Conservation (phyloP, 2,797 vertebrate species). For the Ptychadena robeensis region DNA sequence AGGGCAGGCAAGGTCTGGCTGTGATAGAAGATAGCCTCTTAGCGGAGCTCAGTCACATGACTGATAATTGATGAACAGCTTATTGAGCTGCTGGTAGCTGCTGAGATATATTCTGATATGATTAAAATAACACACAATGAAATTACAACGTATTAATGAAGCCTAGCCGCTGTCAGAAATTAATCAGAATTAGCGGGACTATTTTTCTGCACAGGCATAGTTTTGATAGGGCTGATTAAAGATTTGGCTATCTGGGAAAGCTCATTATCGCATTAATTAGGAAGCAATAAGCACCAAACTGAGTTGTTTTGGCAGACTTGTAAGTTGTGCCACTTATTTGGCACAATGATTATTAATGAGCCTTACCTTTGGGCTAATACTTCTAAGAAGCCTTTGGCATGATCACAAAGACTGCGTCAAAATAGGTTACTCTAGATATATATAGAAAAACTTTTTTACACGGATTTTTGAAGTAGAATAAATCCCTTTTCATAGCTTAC, state of each 20-base stretch:
- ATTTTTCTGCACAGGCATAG: conserved; percentile 77
- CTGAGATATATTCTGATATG: conserved; percentile 81
- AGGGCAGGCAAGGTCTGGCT: conserved; percentile 76
- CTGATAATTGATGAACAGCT: conserved; percentile 79
- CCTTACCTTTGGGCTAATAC: conserved; percentile 59
- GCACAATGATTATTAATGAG: conserved; percentile 69
- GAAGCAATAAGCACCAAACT: conserved; percentile 79
- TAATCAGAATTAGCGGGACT: conserved; percentile 81
- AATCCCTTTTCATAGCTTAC: background rate
- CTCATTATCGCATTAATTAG: conserved; percentile 86
- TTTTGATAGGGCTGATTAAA: conserved; percentile 85
- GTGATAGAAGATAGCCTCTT: conserved; percentile 84
- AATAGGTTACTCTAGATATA: background rate
- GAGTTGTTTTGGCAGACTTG: conserved; percentile 78
- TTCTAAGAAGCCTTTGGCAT: conserved; percentile 4
- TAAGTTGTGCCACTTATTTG: conserved; percentile 71
- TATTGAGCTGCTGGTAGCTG: conserved; percentile 76
- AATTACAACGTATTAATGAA: conserved; percentile 84
- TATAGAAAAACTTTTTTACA: background rate
- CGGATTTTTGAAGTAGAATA: background rate
- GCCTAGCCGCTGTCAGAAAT: conserved; percentile 80
- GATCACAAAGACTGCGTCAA: background rate
- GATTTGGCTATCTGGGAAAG: conserved; percentile 82
- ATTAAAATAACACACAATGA: conserved; percentile 84
- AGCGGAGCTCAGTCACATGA: conserved; percentile 76